phyloP scores from a whole-genome alignment of 2,888 invertebrate species.

The Saturnia pavonia region DNA sequence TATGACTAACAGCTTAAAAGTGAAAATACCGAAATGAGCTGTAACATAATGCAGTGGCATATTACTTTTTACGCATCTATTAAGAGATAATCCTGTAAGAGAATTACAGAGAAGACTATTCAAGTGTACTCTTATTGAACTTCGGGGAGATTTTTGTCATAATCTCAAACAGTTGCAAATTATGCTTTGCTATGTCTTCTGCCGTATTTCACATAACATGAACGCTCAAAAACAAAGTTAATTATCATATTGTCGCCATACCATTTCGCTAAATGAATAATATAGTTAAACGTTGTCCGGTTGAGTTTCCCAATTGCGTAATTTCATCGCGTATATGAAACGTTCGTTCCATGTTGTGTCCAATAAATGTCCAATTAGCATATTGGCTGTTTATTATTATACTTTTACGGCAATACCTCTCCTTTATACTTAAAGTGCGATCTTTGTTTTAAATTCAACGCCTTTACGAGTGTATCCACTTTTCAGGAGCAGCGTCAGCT shows the following conservation, averaged over 20 bases:
- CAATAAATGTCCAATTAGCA: slow-evolving; percentile 10
- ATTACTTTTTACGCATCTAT: neutral
- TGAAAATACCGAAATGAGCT: neutral
- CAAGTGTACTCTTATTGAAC: neutral
- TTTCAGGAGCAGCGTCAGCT: neutral
- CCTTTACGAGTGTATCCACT: neutral
- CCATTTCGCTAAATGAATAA: neutral
- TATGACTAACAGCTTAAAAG: neutral
- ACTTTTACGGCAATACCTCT: slow-evolving; percentile 2
- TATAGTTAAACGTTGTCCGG: neutral
- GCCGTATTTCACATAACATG: neutral
- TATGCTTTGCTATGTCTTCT: neutral
- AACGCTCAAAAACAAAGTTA: neutral
- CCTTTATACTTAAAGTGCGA: neutral
- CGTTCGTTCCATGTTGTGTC: neutral
- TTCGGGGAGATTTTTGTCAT: neutral
- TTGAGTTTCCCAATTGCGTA: neutral
- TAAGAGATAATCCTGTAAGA: neutral
- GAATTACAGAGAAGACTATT: neutral
- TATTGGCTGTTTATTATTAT: neutral
- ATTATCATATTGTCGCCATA: neutral
- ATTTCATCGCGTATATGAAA: neutral
- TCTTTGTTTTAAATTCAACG: neutral
- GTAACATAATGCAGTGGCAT: neutral
- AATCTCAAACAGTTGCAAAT: neutral